A percentile compares a stretch with the other conserved stretches of the same genome.
Conservation (phyloP, 2,888 invertebrate genomes). For the Vanessa cardui region DNA sequence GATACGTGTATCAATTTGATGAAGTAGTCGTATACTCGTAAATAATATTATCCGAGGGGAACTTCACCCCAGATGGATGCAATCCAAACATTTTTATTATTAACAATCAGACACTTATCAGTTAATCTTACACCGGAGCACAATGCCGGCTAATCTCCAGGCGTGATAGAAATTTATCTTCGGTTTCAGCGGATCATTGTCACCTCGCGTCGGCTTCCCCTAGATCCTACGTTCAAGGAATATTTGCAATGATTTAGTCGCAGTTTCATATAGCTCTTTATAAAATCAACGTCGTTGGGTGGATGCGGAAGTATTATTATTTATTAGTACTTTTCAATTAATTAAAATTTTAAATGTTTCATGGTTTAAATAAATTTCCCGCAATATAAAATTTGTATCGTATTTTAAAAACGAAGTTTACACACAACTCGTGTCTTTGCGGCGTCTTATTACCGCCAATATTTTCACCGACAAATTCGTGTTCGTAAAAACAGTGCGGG, state of each 20-base stretch:
- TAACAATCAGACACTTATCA: constrained; percentile 79
- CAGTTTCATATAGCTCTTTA: constrained; percentile 38
- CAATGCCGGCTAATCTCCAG: constrained; percentile 77
- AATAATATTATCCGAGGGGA: constrained; percentile 56
- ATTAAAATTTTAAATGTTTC: too few species aligned
- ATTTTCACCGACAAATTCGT: constrained; percentile 75
- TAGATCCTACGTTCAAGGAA: constrained; percentile 51
- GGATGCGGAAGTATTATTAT: too few species aligned
- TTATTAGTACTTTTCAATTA: too few species aligned
- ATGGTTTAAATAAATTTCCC: too few species aligned
- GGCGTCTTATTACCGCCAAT: constrained; percentile 72
- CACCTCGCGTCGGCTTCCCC: constrained; percentile 55
- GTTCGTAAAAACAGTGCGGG: constrained; percentile 76
- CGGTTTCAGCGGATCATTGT: constrained; percentile 64
- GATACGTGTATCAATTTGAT: constrained; percentile 35
- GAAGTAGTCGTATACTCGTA: constrained; percentile 53
- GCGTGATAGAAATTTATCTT: constrained; percentile 80
- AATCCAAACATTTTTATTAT: constrained; percentile 77
- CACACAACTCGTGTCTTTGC: constrained; percentile 64
- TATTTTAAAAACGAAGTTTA: constrained; percentile 39
- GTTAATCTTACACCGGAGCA: constrained; percentile 78
- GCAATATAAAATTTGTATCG: background rate
- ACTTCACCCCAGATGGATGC: constrained; percentile 51
- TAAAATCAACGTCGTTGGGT: background rate
- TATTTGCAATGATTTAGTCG: constrained; percentile 50